Base-by-base conservation (phyloP, 2,113 vertebrate species). In the Chaetura pelagica region DNA sequence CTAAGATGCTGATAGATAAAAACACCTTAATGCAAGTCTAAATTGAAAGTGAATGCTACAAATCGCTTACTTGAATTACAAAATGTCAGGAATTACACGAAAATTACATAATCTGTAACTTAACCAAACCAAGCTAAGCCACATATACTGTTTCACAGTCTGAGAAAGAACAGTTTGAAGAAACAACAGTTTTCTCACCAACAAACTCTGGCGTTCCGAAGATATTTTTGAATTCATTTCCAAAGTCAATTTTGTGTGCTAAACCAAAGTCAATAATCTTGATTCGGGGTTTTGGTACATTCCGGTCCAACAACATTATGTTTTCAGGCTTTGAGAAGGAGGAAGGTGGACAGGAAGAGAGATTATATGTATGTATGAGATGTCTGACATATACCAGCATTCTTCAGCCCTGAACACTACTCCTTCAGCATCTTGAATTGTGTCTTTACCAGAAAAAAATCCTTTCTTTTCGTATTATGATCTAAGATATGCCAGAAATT, bases 191-290 rank as follows among this genome's bases (percentile, higher is more conserved):
- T 94, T 66, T 98, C 99, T 98, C 94, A 99, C 99, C 99, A 88
- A 99, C 99, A 98, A 99, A 99, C 93, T 99, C 99, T 10, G 99
- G 99, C 0, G 99, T 99, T 84, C 99, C 99, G 19, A 99, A 99
- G 93, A 99, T 99, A 97, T 99, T 99, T 97, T 99, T 99, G 96
- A 99, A 99, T 97, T 99, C 99, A 96, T 99, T 99, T 96, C 99
- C 98, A 87, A 99, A 99, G 94, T 99, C 99, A 57, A 99, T 99
- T 98, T 99, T 99, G 97, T 99, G 99, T 11, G 99, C 99, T 97
- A 99, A 97, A 61, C 99, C 99, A 58, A 99, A 99, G 98, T 99
- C 99, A 73, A 99, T 99, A 97, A 99, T 98, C 97, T 99, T 99
- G 97, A 99, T 99, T 88, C 99, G 99, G 86, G 99, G 99, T 91